phyloP scores from a whole-genome alignment of 2,888 invertebrate species.

The Luffia ferchaultella region DNA sequence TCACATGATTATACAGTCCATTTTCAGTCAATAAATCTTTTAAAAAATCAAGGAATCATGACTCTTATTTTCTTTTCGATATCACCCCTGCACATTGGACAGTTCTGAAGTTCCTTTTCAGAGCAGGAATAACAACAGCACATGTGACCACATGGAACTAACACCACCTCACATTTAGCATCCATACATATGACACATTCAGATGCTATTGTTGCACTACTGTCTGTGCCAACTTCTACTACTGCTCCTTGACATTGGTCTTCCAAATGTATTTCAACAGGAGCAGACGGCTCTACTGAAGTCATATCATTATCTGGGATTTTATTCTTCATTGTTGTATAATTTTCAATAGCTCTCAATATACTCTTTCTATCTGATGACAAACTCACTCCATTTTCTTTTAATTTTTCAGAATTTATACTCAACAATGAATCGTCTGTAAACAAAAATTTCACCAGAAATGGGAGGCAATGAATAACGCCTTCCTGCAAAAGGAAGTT shows the following conservation, averaged over 20 bases:
- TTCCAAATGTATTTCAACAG: conserved; percentile 20
- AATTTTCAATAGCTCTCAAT: conserved; percentile 69
- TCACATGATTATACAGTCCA: too few relatives aligned
- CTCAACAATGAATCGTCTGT: conserved; percentile 56
- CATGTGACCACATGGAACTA: conserved; percentile 88
- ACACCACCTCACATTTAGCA: conserved; percentile 73
- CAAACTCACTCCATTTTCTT: conserved; percentile 63
- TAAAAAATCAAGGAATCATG: conserved; percentile 51
- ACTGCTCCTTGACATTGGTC: conserved; percentile 38
- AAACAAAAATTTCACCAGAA: conserved; percentile 70
- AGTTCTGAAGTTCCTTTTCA: conserved; percentile 62
- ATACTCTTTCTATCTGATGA: conserved; percentile 68
- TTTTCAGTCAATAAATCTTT: too few relatives aligned
- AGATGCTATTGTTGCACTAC: conserved; percentile 38
- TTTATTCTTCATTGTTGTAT: conserved; percentile 48
- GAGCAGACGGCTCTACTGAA: conserved; percentile 29
- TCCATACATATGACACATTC: conserved; percentile 91
- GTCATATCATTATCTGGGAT: conserved; percentile 5
- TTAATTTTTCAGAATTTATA: conserved; percentile 64
- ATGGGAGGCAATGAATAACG: conserved; percentile 79
- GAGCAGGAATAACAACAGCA: conserved; percentile 82
- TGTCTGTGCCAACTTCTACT: conserved; percentile 25
- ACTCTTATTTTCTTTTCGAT: conserved; percentile 77
- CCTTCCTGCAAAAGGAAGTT: conserved; percentile 76
- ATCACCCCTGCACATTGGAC: conserved; percentile 80